Evolutionary conservation across 2,888 invertebrate species (phyloP).

Genomic region (Sarcophaga carnaria): DNA sequence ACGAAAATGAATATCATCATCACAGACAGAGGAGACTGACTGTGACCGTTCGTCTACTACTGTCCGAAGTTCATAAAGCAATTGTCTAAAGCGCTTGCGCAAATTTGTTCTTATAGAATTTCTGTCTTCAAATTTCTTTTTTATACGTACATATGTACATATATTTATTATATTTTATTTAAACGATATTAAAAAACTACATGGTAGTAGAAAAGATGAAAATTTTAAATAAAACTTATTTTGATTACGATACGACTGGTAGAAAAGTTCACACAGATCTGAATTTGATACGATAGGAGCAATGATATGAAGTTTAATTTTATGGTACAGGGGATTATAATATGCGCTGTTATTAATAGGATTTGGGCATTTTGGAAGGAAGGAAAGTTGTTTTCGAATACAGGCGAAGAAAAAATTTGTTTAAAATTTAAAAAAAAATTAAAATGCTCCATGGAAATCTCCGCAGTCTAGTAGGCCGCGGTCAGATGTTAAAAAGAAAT

Average conservation of each 20-base stretch:
- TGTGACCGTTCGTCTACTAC: conserved; percentile 15
- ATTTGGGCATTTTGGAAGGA: too few species aligned
- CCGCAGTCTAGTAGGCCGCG: too few species aligned
- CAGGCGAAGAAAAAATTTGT: too few species aligned
- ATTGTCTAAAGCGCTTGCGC: conserved; percentile 64
- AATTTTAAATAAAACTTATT: too few species aligned
- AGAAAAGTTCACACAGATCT: conserved; percentile 66
- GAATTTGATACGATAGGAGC: conserved; percentile 46
- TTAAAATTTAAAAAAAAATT: too few species aligned
- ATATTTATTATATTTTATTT: neutral
- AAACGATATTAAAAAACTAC: neutral
- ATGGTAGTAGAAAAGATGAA: neutral
- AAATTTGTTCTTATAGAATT: neutral
- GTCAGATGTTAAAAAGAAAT: too few species aligned
- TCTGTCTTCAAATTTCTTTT: too few species aligned
- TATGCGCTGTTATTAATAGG: neutral
- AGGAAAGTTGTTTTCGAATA: neutral
- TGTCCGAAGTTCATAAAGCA: conserved; percentile 59
- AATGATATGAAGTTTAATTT: conserved; percentile 43
- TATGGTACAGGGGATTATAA: conserved; percentile 28
- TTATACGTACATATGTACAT: too few species aligned
- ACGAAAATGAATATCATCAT: conserved; percentile 40
- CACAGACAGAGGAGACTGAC: conserved; percentile 52
- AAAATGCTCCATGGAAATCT: too few species aligned
- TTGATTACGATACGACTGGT: too few species aligned